Evolutionary conservation across 2,113 vertebrate genomes (phyloP), one percentile per base, ranked within the genome.

Genomic region (Ibidorhyncha struthersii): DNA sequence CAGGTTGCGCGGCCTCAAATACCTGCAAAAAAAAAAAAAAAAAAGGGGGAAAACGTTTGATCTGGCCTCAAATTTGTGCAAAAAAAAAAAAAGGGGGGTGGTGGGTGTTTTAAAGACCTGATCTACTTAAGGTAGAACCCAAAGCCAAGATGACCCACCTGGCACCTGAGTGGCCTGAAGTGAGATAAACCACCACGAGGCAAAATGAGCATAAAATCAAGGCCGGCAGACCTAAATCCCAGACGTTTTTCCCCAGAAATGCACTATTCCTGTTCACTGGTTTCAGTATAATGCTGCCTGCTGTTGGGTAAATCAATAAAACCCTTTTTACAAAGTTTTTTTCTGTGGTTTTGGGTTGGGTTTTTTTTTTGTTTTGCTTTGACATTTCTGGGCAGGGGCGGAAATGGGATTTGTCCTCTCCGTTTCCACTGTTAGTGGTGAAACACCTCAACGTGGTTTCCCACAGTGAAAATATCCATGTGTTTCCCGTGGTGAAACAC

Each of bases 401-500:
- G 18, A 9, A 62, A 65, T 2, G 20, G 26, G 58, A 63, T 20
- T 26, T 12, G 32, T 30, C 67, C 29, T 62, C 45, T 29, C 30
- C 1, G 3, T 19, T 71, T 27, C 30, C 36, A 11, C 11, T 7
- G 4, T 19, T 10, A 21, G 26, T 4, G 34, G 34, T 21, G 49
- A 79, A 79, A 20, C 29, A 34, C 17, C 58, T 20, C 47, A 0
- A 3, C 3, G 18, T 29, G 14, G 17, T 27, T 52, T 34, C n/a
- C 36, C 7, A 2, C 12, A 3, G 45, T 0, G 18, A 38, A 43
- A 29, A 27, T 9, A n/a, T 7, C 77, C 3, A 2, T 2, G 18
- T 26, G 1, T 23, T 16, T n/a, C 34, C 36, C 23, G 4, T 3
- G 55, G 32, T 6, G 2, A 22, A 12, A 27, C 40, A 29, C 17